Conservation (phyloP, 2,797 vertebrate genomes). For the Acanthornis magna region DNA sequence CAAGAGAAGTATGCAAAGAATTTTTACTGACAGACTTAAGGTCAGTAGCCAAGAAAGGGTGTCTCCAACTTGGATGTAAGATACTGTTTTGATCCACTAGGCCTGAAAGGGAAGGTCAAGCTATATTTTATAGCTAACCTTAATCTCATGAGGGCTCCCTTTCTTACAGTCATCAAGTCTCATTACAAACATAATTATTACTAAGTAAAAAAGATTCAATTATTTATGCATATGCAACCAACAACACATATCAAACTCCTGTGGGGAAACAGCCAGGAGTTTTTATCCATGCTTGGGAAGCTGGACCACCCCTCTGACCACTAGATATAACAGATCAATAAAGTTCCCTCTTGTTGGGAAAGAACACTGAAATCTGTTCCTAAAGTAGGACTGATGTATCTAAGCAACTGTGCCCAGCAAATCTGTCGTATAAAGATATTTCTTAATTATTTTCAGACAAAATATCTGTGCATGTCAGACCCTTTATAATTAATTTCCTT, state of each 20-base stretch:
- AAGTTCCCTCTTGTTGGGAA: background rate
- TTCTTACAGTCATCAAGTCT: background rate
- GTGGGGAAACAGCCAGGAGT: background rate
- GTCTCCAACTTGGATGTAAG: background rate
- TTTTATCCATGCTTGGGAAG: background rate
- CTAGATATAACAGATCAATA: background rate
- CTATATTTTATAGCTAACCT: slow-evolving; percentile 15
- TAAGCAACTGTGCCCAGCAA: background rate
- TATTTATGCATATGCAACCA: background rate
- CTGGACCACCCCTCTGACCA: background rate
- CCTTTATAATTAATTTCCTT: background rate
- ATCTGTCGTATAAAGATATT: background rate
- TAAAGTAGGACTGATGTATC: background rate
- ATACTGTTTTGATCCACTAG: background rate
- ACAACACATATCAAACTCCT: background rate
- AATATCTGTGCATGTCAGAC: background rate
- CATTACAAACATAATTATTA: background rate
- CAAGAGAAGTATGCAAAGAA: slow-evolving; percentile 44
- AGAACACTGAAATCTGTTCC: background rate
- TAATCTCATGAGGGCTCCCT: background rate
- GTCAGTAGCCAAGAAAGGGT: slow-evolving; percentile 12
- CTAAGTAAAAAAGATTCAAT: background rate
- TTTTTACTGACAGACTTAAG: slow-evolving; percentile 36
- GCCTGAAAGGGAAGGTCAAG: slow-evolving; percentile 14
- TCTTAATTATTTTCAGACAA: background rate